phyloP scores from a whole-genome alignment of 1,140 invertebrate genomes.

The Rhysida immarginata region DNA sequence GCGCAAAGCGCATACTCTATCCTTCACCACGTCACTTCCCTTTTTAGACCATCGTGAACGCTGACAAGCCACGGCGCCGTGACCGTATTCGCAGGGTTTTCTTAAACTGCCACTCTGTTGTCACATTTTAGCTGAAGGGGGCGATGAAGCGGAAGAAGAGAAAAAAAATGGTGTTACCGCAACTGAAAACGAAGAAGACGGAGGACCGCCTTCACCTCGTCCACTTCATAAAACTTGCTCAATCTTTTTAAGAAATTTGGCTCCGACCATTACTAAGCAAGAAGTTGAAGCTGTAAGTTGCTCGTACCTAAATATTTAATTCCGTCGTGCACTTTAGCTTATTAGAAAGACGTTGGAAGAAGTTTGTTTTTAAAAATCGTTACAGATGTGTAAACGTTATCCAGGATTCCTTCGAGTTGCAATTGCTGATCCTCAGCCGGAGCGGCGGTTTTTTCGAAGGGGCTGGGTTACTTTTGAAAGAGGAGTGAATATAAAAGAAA shows the following conservation, averaged over 20 bases:
- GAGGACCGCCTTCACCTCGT: constrained; percentile 23
- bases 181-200: constrained; percentile 35
- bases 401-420: constrained; percentile 91
- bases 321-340: background rate
- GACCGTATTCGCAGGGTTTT: too few species aligned
- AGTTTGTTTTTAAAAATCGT: too few species aligned
- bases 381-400: constrained; percentile 80
- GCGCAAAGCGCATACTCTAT: too few species aligned
- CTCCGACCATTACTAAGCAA: constrained; percentile 85
- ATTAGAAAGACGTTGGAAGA: background rate
- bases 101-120: too few species aligned
- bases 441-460: constrained; percentile 82
- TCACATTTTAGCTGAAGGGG: constrained; percentile 9
- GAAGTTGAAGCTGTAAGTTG: constrained; percentile 83
- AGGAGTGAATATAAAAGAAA: constrained; percentile 97
- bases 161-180: too few species aligned
- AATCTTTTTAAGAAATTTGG: constrained; percentile 89
- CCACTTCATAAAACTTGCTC: constrained; percentile 81
- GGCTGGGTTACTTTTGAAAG: constrained; percentile 97
- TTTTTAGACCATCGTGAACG: too few species aligned
- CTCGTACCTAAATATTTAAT: background rate
- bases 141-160: constrained; percentile 17
- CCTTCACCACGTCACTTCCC: too few species aligned
- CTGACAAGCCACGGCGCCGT: too few species aligned
- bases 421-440: constrained; percentile 89